Base-by-base conservation (phyloP, 1,140 invertebrate genomes). In the Pseudomyrmex sp. region DNA sequence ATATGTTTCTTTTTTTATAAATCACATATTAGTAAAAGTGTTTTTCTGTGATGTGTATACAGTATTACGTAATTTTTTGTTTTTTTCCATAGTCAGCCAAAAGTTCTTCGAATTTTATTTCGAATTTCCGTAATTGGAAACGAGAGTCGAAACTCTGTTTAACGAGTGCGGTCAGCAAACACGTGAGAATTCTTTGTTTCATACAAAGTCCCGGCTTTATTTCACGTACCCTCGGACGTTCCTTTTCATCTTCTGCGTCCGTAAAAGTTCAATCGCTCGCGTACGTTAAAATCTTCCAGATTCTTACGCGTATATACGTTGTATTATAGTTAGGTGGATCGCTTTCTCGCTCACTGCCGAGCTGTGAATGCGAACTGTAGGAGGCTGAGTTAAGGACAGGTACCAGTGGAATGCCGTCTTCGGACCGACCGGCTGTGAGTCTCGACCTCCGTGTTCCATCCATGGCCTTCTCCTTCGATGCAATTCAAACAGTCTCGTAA, bases 381-480 rank as follows among this genome's bases (percentile, higher is more conserved):
- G 86, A 87, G 89, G 88, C 69, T 89, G 91, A 90, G 88, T 88
- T 88, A 89, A 91, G 88, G 91, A 92, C 92, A 92, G 92, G 92
- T 92, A 92, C 90, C 87, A 88, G 82, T 91, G 76, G 76, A 93
- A 93, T 93, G 92, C 89, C 90, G 91, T 92, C 92, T 90, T 92
- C 89, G 84, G 86, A 82, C 88, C 83, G 83, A 82, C 83, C 84
- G 84, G 73, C 76, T 80, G 62, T 26, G 72, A 83, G 54, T 62
- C 80, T 54, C 82, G 89, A 88, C 86, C 76, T 74, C 83, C 75
- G 76, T 85, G 79, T 74, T 85, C 63, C 83, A 50, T 77, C 63
- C 83, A 50, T 77, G 65, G 74, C 46, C 82, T 54, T 52, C 63
- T 74, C 61, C 70, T 72, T 58, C 74, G 69, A 66, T 66, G 18